These are phyloP conservation scores for Lapara coniferarum DNA, from an alignment of 2,888 invertebrate species.

Conservation along the genomic window DNA sequence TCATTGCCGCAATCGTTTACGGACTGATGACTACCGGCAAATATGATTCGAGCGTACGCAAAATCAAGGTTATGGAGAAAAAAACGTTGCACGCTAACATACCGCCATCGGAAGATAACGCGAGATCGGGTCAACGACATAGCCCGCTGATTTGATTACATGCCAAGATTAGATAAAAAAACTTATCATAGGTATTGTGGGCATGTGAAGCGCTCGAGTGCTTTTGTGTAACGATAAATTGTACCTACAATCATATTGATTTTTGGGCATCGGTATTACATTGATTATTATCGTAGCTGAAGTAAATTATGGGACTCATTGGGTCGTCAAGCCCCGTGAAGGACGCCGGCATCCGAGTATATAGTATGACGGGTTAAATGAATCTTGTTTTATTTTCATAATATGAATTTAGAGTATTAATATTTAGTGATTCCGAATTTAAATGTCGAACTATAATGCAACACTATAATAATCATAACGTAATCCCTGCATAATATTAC, in stretches of 20 bases:
- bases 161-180: conserved; percentile 47
- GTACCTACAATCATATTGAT: background rate
- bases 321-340: too few relatives aligned
- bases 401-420: too few relatives aligned
- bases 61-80: conserved; percentile 18
- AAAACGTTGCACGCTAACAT: conserved; percentile 12
- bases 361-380: too few relatives aligned
- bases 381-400: too few relatives aligned
- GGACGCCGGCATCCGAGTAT: too few relatives aligned
- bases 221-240: conserved; percentile 1
- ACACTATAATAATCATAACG: too few relatives aligned
- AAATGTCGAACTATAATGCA: too few relatives aligned
- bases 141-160: conserved; percentile 48
- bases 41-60: conserved; percentile 20
- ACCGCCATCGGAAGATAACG: conserved; percentile 39
- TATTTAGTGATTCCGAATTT: too few relatives aligned
- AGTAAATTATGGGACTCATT: background rate
- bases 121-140: conserved; percentile 57
- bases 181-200: conserved; percentile 14
- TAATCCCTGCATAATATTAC: too few relatives aligned
- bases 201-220: conserved; percentile 1
- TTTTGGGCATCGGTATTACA: background rate
- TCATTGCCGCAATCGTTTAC: conserved; percentile 20
- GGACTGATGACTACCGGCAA: conserved; percentile 16
- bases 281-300: background rate